Percentiles rank a stretch among this genome's conserved stretches.
Evolutionary conservation across 53 echinoderm and acorn worm species (phyloP).

Genomic region (Echinometra lucunter): DNA sequence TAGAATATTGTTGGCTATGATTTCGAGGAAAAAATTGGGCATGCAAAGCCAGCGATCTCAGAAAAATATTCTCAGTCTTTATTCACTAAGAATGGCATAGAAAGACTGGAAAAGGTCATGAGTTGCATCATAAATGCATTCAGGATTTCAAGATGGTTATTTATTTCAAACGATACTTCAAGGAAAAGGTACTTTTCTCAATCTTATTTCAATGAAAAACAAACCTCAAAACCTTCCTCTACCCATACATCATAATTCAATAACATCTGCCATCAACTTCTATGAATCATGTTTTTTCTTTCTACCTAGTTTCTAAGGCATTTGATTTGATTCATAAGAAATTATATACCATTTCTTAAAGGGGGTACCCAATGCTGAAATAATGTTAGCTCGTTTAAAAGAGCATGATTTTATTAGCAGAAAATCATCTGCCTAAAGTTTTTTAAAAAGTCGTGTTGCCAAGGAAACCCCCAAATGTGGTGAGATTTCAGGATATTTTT

Average conservation of each 20-base stretch:
- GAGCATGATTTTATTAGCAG: too few species aligned
- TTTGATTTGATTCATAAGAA: too few species aligned
- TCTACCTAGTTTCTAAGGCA: too few species aligned
- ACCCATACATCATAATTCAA: not conserved
- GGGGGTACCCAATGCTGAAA: too few species aligned
- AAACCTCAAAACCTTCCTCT: not conserved
- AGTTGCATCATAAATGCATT: not conserved
- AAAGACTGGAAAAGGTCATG: not conserved
- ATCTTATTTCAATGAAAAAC: not conserved
- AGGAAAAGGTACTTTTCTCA: not conserved
- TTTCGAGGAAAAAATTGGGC: not conserved
- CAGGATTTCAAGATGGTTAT: not conserved
- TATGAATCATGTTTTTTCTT: too few species aligned
- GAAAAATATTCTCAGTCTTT: not conserved
- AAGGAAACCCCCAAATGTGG: too few species aligned
- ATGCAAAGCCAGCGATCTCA: not conserved
- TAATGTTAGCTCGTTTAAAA: too few species aligned
- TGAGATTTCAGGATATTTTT: too few species aligned
- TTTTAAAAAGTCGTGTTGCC: too few species aligned
- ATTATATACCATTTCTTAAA: too few species aligned
- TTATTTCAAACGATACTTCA: not conserved
- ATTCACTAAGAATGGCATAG: not conserved
- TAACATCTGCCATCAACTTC: not conserved
- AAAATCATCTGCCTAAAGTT: too few species aligned
- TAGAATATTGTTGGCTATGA: not conserved